phyloP scores from a whole-genome alignment of 1,140 invertebrate genomes.

The Monochamus saltuarius region DNA sequence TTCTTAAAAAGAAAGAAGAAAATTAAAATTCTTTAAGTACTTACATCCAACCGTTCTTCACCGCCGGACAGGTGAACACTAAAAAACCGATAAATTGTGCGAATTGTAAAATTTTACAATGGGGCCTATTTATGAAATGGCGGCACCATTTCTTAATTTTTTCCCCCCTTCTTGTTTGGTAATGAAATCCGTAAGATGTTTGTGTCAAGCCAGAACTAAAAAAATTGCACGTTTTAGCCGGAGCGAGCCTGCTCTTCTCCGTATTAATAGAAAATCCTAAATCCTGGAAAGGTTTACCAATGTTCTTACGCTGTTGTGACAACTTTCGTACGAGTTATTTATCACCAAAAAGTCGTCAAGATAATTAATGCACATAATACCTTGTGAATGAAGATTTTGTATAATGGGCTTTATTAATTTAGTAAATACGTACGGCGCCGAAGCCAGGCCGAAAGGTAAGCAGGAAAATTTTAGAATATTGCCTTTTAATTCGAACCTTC shows the following conservation, averaged over 20 bases:
- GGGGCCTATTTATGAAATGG: background rate
- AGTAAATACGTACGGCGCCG: constrained; percentile 16
- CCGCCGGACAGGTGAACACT: constrained; percentile 21
- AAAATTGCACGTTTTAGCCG: constrained; percentile 10
- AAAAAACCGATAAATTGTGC: no score
- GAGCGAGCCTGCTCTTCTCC: constrained; percentile 17
- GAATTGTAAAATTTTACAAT: constrained; percentile 22
- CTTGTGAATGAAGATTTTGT: constrained; percentile 7
- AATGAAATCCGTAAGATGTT: constrained; percentile 7
- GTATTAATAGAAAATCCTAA: constrained; percentile 25
- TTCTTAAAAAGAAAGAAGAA: no score
- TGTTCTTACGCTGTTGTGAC: background rate
- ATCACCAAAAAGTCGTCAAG: constrained; percentile 23
- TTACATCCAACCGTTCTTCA: constrained; percentile 28
- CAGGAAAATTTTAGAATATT: constrained; percentile 25
- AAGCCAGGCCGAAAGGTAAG: constrained; percentile 22
- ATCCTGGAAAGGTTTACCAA: background rate
- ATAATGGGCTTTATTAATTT: constrained; percentile 21
- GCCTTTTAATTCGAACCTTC: constrained; percentile 25
- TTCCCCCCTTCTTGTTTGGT: constrained; percentile 14
- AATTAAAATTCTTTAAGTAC: constrained; percentile 33
- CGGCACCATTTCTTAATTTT: constrained; percentile 2
- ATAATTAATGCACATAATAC: constrained; percentile 9
- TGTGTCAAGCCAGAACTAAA: constrained; percentile 23
- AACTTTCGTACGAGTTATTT: constrained; percentile 10